Percentiles rank a stretch among this genome's conserved stretches.
Evolutionary conservation across 2,888 invertebrate species (phyloP).

Genomic region (Aproaerema taeniolella): DNA sequence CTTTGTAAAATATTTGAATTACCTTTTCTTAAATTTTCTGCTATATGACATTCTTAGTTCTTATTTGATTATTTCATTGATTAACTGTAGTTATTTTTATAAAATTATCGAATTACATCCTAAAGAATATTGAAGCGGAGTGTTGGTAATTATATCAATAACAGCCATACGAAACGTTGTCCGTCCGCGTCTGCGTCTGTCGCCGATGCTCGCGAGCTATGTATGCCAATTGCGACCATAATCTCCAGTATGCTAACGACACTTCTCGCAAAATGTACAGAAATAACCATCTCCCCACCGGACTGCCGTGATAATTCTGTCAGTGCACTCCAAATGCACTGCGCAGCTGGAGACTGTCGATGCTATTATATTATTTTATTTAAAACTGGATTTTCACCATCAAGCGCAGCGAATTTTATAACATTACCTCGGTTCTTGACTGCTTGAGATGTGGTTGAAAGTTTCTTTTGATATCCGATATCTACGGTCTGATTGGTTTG

Average conservation of each 20-base stretch:
- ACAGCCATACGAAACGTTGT: constrained; percentile 27
- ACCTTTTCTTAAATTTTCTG: too few relatives aligned
- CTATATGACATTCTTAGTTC: too few relatives aligned
- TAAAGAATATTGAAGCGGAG: too few relatives aligned
- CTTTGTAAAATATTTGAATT: too few relatives aligned
- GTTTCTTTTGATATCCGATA: constrained; percentile 66
- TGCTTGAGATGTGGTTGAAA: constrained; percentile 36
- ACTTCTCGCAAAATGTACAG: constrained; percentile 64
- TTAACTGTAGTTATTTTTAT: too few relatives aligned
- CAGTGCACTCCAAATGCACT: constrained; percentile 61
- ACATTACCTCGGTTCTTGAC: constrained; percentile 37
- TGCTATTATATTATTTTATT: constrained; percentile 44
- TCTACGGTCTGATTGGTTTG: too few relatives aligned
- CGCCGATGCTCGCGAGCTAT: constrained; percentile 21
- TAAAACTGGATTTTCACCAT: constrained; percentile 36
- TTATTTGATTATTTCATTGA: too few relatives aligned
- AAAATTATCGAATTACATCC: too few relatives aligned
- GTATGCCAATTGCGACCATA: constrained; percentile 43
- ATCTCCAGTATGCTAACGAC: constrained; percentile 49
- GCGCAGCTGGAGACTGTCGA: constrained; percentile 57
- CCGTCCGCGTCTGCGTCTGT: constrained; percentile 16
- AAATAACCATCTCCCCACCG: constrained; percentile 62
- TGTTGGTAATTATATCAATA: too few relatives aligned
- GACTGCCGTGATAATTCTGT: constrained; percentile 58
- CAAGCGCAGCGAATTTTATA: constrained; percentile 41